Conservation (phyloP, 2,113 vertebrate species). For the Irena cyanogastra region DNA sequence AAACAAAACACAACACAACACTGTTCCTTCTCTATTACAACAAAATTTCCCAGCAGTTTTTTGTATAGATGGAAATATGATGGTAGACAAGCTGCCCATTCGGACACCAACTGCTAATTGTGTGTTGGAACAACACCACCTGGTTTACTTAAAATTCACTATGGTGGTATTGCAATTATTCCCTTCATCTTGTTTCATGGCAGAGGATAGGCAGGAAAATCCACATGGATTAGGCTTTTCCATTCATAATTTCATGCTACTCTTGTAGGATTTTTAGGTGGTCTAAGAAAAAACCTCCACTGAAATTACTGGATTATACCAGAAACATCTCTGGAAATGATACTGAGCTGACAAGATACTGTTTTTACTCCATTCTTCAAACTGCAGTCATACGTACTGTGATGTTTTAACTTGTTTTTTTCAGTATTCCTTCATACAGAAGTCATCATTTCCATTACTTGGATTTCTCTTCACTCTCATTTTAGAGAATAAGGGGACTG, state of each 20-base stretch:
- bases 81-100: background rate
- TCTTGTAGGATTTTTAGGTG: background rate
- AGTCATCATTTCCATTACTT: background rate
- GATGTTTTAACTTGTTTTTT: background rate
- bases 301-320: background rate
- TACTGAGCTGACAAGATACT: background rate
- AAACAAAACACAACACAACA: background rate
- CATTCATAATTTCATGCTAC: background rate
- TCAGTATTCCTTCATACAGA: background rate
- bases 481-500: background rate
- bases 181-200: background rate
- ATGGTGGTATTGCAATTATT: background rate
- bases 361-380: background rate
- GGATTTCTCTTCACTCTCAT: background rate
- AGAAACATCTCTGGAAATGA: background rate
- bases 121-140: background rate
- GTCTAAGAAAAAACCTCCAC: background rate
- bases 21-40: background rate
- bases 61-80: background rate
- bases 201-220: background rate
- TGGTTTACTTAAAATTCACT: background rate
- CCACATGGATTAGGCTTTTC: background rate
- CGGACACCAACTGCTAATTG: background rate
- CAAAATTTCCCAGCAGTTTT: background rate
- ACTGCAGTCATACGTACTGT: rapidly evolving